Evolutionary conservation across 2,113 vertebrate genomes (phyloP).

Genomic region (Puma concolor): DNA sequence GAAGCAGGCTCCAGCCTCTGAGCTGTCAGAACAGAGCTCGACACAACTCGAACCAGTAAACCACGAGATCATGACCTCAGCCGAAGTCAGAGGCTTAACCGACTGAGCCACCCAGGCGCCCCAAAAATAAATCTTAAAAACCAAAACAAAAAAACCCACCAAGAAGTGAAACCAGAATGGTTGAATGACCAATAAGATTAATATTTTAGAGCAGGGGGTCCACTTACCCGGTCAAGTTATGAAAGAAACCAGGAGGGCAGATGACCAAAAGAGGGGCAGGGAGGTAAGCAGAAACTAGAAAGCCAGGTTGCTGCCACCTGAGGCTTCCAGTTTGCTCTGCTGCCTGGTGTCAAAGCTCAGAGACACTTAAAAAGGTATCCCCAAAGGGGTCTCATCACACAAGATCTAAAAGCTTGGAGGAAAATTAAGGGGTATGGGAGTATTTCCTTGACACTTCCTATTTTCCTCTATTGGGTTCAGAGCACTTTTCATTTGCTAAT

Average conservation of each 20-base stretch:
- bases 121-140: neutral
- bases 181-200: conserved; percentile 25
- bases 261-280: neutral
- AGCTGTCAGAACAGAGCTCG: no score
- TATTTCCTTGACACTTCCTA: conserved; percentile 48
- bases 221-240: neutral
- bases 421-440: neutral
- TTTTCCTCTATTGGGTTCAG: conserved; percentile 18
- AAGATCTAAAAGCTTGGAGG: neutral
- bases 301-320: neutral
- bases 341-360: neutral
- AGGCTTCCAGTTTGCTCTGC: neutral
- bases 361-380: neutral
- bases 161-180: conserved; percentile 33
- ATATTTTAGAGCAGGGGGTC: conserved; percentile 31
- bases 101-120: no score
- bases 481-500: conserved; percentile 58
- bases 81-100: no score
- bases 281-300: neutral
- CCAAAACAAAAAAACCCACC: conserved; percentile 16
- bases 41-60: no score
- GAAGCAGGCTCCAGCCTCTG: no score
- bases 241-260: neutral
- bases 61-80: no score
- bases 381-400: neutral